Evolutionary conservation across 1,140 invertebrate species (phyloP), one percentile per base, ranked within the genome.

Genomic region (Tetramorium parvispinum): DNA sequence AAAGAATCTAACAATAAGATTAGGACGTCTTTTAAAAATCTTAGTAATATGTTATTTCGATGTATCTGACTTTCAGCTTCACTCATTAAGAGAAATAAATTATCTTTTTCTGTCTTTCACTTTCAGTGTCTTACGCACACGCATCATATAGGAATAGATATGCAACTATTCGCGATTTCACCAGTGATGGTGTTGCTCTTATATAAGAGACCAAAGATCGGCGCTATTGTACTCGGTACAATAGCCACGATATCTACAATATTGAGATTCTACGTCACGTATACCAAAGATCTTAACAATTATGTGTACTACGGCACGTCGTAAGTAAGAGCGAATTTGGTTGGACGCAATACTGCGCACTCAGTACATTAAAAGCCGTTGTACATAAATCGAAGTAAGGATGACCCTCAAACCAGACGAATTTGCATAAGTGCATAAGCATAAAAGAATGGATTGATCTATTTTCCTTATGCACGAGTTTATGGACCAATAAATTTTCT

Each of bases 101-200:
- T 16, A 66, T 75, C 7, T 13, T 87, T 65, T 85, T 88, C 85
- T 61, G 66, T 32, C 32, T 32, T 46, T 11, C 43, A 46, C 89
- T 61, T 96, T 40, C 90, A 97, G 96, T 97, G 97, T 89, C 92
- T 97, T 21, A 97, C 97, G 0, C 97, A 97, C 77, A 97, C 97
- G 0, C 97, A 97, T 92, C 97, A 97, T 85, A 73, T 98, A 78
- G 98, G 98, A 11, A 98, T 98, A 90, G 98, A 98, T 91, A 98
- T 97, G 78, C 97, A 98, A 94, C 95, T 98, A 16, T 98, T 98
- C 91, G 93, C 96, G 0, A 90, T 97, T 4, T 97, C 97, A 0
- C 97, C 97, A 0, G 73, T 98, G 1, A 94, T 98, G 86, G 95
- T 98, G 2, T 94, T 96, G 21, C 92, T 96, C 0, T 89, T 98